Evolutionary conservation across 2,113 vertebrate genomes (phyloP), one percentile per base, ranked within the genome.

Genomic region (Corynorhinus townsendii): DNA sequence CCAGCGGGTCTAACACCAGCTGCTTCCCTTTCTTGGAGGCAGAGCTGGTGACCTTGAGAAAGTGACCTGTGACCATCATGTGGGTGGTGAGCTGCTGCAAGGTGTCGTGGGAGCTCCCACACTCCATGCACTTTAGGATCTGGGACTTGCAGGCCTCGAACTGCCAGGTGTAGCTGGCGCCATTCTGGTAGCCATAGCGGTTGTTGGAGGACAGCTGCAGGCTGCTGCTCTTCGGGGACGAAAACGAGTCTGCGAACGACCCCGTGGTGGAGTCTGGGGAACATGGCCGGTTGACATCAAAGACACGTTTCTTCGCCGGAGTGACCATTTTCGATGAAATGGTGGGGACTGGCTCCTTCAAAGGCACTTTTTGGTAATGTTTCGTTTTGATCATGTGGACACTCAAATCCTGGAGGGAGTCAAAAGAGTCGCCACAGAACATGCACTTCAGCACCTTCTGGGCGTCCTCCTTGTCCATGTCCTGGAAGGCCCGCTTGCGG

Each of bases 321-420:
- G 99, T 98, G 97, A 99, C 98, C 98, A 99, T 97, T 98, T 99
- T 99, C 47, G 99, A 99, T 47, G 99, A 98, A 96, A 99, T 98
- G 92, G 99, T 98, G 82, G 99, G 99, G 90, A 99, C 99, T 0
- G 99, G 99, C 98, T 99, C 99, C 98, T 99, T 99, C 98, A 99
- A 99, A 99, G 99, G 99, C 99, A 99, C 99, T 99, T 99, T 99
- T 99, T 99, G 99, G 99, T 99, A 99, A 99, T 99, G 99, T 98
- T 99, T 99, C 77, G 99, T 99, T 99, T 99, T 99, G 81, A 99
- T 99, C 99, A 99, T 99, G 93, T 99, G 99, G 97, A 99, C 99
- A 0, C 99, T 99, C 97, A 99, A 86, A 89, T 99, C 99, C 98
- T 99, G 99, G 89, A 99, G 99, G 45, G 99, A 99, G 95, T 99